Evolutionary conservation across 2,888 invertebrate species (phyloP).

Genomic region (Microchrysa polita): DNA sequence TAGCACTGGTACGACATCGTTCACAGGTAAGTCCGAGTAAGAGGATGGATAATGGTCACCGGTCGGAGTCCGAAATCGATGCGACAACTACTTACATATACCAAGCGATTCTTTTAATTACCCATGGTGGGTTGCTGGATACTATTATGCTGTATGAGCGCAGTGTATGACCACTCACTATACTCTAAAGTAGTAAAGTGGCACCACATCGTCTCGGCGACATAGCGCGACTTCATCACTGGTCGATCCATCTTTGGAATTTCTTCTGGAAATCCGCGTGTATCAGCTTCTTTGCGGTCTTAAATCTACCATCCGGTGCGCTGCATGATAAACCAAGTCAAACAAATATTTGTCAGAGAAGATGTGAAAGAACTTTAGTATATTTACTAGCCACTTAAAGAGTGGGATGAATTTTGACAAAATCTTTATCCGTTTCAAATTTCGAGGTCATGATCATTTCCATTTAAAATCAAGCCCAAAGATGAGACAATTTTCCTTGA

Average conservation of each 20-base stretch:
- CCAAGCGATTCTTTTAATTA: conserved; percentile 20
- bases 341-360: conserved; percentile 25
- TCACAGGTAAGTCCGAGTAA: neutral
- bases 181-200: too few relatives aligned
- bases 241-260: conserved; percentile 4
- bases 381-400: neutral
- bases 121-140: neutral
- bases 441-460: neutral
- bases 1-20: conserved; percentile 16
- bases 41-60: neutral
- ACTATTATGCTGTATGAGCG: neutral
- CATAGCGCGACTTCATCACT: conserved; percentile 3
- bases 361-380: conserved; percentile 12
- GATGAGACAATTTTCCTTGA: neutral
- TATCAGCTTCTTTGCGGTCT: neutral
- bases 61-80: conserved; percentile 1
- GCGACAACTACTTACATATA: conserved; percentile 12
- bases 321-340: too few relatives aligned
- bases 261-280: neutral
- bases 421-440: neutral
- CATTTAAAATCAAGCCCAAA: neutral
- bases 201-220: neutral
- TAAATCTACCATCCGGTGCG: neutral
- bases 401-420: neutral
- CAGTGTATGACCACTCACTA: neutral